These are phyloP conservation scores for Sussaba pulchella DNA, from an alignment of 2,888 invertebrate species.

Conservation along the genomic window DNA sequence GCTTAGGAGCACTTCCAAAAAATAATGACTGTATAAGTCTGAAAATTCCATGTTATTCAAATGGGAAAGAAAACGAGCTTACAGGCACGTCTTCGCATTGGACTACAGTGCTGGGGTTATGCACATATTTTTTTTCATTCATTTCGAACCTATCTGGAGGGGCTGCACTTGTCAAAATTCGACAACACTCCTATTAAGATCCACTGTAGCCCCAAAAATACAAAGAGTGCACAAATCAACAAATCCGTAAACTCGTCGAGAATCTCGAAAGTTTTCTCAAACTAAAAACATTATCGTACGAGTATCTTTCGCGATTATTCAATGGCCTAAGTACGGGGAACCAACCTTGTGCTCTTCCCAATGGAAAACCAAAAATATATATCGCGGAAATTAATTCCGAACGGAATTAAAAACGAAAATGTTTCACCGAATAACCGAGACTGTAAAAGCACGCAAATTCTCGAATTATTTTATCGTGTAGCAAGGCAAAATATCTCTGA, in stretches of 20 bases:
- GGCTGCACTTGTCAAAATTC: too few species aligned
- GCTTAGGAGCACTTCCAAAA: too few species aligned
- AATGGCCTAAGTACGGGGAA: conserved; percentile 56
- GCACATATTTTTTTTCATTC: too few species aligned
- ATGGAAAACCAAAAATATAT: conserved; percentile 29
- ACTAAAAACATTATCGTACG: conserved; percentile 42
- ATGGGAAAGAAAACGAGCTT: too few species aligned
- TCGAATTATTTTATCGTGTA: conserved; percentile 41
- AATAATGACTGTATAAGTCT: too few species aligned
- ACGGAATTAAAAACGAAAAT: conserved; percentile 1
- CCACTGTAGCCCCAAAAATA: conserved; percentile 44
- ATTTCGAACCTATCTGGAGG: too few species aligned
- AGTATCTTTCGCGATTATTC: conserved; percentile 48
- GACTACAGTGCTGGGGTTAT: too few species aligned
- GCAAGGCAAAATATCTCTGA: conserved; percentile 65
- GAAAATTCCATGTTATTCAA: too few species aligned
- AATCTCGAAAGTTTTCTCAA: conserved; percentile 6
- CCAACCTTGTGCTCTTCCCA: conserved; percentile 44
- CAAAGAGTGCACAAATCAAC: conserved; percentile 49
- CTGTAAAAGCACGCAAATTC: conserved; percentile 7
- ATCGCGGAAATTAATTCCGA: conserved; percentile 44
- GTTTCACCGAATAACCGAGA: conserved; percentile 5
- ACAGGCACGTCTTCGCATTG: too few species aligned
- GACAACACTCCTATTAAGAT: too few species aligned
- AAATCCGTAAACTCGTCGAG: conserved; percentile 5